phyloP scores from a whole-genome alignment of 2,113 vertebrate species.

The Chelonoidis abingdonii region DNA sequence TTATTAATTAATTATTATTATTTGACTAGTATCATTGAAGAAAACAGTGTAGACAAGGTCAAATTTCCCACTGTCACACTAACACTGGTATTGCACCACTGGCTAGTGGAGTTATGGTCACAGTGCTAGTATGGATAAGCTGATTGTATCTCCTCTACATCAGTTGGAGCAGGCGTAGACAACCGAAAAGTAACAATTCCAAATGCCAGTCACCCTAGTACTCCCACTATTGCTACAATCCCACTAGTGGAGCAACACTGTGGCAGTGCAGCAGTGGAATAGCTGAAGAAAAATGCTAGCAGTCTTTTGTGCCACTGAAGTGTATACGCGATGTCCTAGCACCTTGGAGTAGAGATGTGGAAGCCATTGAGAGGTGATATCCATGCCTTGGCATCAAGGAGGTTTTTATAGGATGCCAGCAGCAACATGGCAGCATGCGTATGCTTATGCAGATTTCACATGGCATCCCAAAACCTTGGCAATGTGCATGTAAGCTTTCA shows the following conservation, averaged over 20 bases:
- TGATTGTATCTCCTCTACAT: neutral
- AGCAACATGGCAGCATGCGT: rapidly evolving
- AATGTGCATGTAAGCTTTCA: rapidly evolving
- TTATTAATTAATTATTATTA: rapidly evolving
- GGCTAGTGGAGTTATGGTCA: neutral
- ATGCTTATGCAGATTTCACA: rapidly evolving
- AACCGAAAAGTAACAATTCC: neutral
- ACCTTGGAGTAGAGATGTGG: neutral
- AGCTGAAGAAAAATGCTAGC: neutral
- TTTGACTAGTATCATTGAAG: neutral
- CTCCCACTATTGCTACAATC: neutral
- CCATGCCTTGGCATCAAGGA: rapidly evolving
- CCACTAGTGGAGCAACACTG: neutral
- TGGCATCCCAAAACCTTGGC: rapidly evolving
- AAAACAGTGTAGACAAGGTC: neutral
- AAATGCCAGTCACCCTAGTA: neutral
- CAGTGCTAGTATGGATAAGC: neutral
- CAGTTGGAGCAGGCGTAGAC: neutral
- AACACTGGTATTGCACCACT: neutral
- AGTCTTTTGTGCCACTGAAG: neutral
- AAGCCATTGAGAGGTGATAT: neutral
- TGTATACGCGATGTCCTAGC: neutral
- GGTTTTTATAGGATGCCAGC: neutral
- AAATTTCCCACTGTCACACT: neutral
- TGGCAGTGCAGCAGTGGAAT: neutral